Percentiles rank a stretch among this genome's conserved stretches.
Conservation (phyloP, 2,797 vertebrate genomes). For the Tokudaia muenninki region DNA sequence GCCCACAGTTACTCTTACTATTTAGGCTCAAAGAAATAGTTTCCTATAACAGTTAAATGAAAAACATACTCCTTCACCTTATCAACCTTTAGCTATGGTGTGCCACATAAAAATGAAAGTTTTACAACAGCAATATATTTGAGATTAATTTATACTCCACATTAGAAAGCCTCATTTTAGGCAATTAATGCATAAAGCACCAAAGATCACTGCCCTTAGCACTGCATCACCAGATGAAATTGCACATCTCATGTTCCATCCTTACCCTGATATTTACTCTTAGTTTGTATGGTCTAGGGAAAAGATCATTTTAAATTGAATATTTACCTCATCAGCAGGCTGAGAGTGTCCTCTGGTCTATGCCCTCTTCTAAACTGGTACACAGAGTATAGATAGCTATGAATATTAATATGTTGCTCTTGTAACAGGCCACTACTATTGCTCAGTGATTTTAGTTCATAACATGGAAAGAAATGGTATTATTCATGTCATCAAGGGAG, state of each 20-base stretch:
- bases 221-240: constrained; percentile 12
- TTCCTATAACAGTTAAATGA: constrained; percentile 36
- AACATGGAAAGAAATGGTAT: not conserved
- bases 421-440: not conserved
- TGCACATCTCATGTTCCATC: constrained; percentile 44
- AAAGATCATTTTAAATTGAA: constrained; percentile 35
- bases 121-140: constrained; percentile 45
- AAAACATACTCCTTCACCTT: constrained; percentile 61
- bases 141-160: constrained; percentile 61
- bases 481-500: not conserved
- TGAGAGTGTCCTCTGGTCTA: not conserved
- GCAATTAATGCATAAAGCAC: constrained; percentile 47
- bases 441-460: not conserved
- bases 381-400: not conserved
- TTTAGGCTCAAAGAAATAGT: not conserved
- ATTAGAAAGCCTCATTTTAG: constrained; percentile 15
- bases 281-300: constrained; percentile 43
- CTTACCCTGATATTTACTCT: constrained; percentile 44
- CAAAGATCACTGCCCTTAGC: not conserved
- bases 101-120: constrained; percentile 6
- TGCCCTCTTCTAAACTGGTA: not conserved
- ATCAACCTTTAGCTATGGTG: constrained; percentile 60
- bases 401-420: not conserved
- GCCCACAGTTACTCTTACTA: not conserved
- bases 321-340: constrained; percentile 42